Percentiles rank a stretch among this genome's conserved stretches.
These are phyloP conservation scores for Ochropacha duplaris DNA, from an alignment of 2,888 invertebrate species.

Conservation along the genomic window DNA sequence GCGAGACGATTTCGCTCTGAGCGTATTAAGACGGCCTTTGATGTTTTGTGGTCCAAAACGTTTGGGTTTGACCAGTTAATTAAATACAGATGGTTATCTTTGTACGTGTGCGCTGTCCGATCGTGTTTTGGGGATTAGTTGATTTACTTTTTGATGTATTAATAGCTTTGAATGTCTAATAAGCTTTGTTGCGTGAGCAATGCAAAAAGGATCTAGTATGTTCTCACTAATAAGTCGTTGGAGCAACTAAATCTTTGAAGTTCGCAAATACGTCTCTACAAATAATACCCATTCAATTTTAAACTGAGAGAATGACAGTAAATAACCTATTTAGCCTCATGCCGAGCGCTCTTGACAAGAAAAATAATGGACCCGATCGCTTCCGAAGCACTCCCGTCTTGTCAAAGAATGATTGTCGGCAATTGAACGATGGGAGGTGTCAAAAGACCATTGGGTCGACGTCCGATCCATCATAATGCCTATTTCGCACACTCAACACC, in stretches of 20 bases:
- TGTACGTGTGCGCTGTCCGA: constrained; percentile 53
- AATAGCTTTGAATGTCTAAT: constrained; percentile 22
- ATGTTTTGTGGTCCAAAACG: constrained; percentile 68
- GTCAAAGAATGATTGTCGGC: constrained; percentile 72
- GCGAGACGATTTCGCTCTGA: constrained; percentile 71
- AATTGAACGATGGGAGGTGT: constrained; percentile 75
- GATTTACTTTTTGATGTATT: constrained; percentile 51
- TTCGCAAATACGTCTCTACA: neutral
- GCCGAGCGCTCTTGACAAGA: constrained; percentile 38
- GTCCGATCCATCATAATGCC: constrained; percentile 73
- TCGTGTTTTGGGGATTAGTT: constrained; percentile 52
- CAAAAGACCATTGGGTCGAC: constrained; percentile 73
- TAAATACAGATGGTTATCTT: constrained; percentile 64
- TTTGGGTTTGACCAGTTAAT: constrained; percentile 70
- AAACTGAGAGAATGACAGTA: neutral
- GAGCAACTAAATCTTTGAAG: neutral
- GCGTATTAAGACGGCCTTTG: constrained; percentile 79
- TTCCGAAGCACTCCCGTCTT: constrained; percentile 55
- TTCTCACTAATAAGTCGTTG: neutral
- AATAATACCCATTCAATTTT: neutral
- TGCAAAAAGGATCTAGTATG: constrained; percentile 2
- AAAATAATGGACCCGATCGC: constrained; percentile 73
- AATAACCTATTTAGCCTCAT: constrained; percentile 19
- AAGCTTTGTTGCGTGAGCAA: constrained; percentile 15
- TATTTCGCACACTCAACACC: constrained; percentile 52